Evolutionary conservation across 2,113 vertebrate genomes (phyloP).

Genomic region (Aythya baeri): DNA sequence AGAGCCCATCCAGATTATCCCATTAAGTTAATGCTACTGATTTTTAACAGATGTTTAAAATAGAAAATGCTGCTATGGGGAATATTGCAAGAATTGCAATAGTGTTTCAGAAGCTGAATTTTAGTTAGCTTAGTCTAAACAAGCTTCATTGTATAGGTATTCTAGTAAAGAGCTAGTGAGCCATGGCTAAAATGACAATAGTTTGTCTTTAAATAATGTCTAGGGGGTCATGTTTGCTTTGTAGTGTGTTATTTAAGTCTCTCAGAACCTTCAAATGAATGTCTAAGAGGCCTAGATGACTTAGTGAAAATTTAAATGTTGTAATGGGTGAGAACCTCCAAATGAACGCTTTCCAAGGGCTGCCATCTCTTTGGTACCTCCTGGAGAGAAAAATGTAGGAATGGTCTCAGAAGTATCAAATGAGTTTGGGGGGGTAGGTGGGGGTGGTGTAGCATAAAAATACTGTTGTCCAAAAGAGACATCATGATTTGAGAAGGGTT

Average conservation of each 20-base stretch:
- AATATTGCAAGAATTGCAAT: not conserved
- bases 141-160: not conserved
- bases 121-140: not conserved
- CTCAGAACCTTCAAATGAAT: not conserved
- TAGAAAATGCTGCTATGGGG: conserved; percentile 18
- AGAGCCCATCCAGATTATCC: conserved; percentile 38
- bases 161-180: not conserved
- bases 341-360: not conserved
- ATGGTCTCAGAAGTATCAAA: not conserved
- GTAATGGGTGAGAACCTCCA: not conserved
- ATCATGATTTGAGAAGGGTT: not conserved
- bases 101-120: conserved; percentile 21
- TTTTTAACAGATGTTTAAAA: conserved; percentile 68
- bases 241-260: not conserved
- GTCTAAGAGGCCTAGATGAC: not conserved
- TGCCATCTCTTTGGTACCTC: not conserved
- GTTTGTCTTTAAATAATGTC: conserved; percentile 18
- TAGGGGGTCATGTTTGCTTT: not conserved
- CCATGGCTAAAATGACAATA: not conserved
- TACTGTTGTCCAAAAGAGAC: not conserved
- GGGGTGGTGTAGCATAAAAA: not conserved
- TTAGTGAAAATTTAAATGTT: not conserved
- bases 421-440: not conserved
- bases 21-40: conserved; percentile 56
- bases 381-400: not conserved